Conservation (phyloP, 2,113 vertebrate species). For the Neopipo cinnamomea region DNA sequence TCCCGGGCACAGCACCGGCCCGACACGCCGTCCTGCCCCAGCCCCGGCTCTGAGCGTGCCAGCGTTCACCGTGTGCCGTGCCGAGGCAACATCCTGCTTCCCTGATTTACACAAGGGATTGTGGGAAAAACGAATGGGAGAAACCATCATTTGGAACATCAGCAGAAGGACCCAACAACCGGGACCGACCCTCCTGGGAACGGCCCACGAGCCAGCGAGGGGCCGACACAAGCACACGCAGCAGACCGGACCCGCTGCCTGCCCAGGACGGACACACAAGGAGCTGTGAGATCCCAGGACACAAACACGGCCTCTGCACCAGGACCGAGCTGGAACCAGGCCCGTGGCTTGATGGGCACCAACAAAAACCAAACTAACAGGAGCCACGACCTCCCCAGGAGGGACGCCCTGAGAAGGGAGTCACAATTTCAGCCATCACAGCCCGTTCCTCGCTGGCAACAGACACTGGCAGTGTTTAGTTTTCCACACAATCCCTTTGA, state of each 20-base stretch:
- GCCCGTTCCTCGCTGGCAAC: not conserved
- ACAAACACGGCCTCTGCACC: not conserved
- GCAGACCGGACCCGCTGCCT: fast-evolving
- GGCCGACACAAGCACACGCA: fast-evolving
- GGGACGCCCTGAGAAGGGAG: slow-evolving; percentile 14
- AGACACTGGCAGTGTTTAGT: slow-evolving; percentile 32
- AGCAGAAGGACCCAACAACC: not conserved
- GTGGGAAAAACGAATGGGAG: slow-evolving; percentile 23
- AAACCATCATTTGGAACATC: not conserved
- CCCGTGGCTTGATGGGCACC: not conserved
- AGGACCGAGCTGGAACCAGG: not conserved
- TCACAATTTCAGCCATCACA: slow-evolving; percentile 10
- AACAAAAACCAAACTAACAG: not conserved
- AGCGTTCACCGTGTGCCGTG: slow-evolving; percentile 31
- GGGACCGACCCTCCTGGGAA: slow-evolving; percentile 1
- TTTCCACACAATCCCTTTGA: slow-evolving; percentile 77
- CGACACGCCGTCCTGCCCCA: not conserved
- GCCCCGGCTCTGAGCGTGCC: not conserved
- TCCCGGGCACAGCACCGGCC: not conserved
- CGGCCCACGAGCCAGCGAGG: not conserved
- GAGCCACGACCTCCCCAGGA: not conserved
- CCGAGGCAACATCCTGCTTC: slow-evolving; percentile 64
- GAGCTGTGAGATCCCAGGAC: not conserved
- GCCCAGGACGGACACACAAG: fast-evolving
- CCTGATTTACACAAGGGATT: slow-evolving; percentile 68